A percentile compares a stretch with the other conserved stretches of the same genome.
Conservation (phyloP, 2,888 invertebrate genomes). For the Cantharis lateralis region DNA sequence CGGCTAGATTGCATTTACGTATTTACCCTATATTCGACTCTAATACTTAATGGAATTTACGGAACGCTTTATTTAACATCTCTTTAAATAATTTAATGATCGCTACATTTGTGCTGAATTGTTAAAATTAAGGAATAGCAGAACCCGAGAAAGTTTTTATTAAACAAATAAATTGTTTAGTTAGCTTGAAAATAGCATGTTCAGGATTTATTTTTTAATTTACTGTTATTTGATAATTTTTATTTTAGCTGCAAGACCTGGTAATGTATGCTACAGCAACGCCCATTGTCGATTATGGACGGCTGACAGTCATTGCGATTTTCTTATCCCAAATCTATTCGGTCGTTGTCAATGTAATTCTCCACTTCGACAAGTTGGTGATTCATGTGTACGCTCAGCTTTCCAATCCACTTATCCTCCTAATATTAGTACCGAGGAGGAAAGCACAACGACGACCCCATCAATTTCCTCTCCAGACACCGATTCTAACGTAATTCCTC, state of each 20-base stretch:
- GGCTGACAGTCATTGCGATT: slow-evolving; percentile 84
- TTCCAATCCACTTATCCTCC: slow-evolving; percentile 47
- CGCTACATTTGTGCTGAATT: background rate
- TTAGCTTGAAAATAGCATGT: too few species aligned
- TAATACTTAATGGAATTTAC: background rate
- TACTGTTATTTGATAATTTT: background rate
- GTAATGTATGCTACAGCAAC: slow-evolving; percentile 88
- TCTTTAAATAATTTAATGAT: background rate
- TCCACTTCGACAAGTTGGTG: slow-evolving; percentile 67
- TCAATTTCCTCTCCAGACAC: slow-evolving; percentile 38
- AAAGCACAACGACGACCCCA: slow-evolving; percentile 38
- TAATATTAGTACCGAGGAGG: slow-evolving; percentile 14
- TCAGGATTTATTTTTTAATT: background rate
- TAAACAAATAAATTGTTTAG: background rate
- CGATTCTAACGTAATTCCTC: slow-evolving; percentile 44
- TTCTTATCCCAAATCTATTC: slow-evolving; percentile 85
- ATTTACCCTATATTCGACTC: background rate
- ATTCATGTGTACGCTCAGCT: slow-evolving; percentile 63
- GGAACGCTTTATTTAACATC: background rate
- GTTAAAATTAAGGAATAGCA: background rate
- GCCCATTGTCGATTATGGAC: slow-evolving; percentile 87
- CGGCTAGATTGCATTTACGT: background rate
- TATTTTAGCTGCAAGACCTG: slow-evolving; percentile 78
- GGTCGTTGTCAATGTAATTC: slow-evolving; percentile 84
- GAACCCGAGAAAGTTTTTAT: background rate